Conservation (phyloP, 2,797 vertebrate genomes). For the Xiphorhynchus erythropygius region DNA sequence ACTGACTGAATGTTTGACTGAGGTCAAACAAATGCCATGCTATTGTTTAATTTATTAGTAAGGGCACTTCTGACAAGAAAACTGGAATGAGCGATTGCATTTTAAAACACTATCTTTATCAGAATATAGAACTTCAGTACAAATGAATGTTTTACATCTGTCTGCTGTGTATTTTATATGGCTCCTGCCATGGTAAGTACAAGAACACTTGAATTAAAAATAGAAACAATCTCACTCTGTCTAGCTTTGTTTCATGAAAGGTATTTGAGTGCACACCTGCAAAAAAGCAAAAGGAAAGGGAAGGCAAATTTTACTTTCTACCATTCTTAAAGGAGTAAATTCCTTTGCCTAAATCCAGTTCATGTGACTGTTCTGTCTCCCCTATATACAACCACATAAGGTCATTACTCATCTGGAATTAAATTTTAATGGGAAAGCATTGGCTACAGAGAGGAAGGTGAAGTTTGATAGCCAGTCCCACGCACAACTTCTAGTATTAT, state of each 20-base stretch:
- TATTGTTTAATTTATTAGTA: not conserved
- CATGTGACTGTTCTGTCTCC: not conserved
- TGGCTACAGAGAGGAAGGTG: not conserved
- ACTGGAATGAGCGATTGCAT: not conserved
- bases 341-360: constrained; percentile 19
- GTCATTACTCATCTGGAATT: not conserved
- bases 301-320: not conserved
- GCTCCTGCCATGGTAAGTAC: not conserved
- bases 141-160: not conserved
- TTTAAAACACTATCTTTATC: not conserved
- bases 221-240: not conserved
- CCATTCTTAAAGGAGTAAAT: not conserved
- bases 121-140: not conserved
- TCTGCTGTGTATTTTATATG: not conserved
- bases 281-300: not conserved
- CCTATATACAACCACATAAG: not conserved
- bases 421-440: not conserved
- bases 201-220: not conserved
- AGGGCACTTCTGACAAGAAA: not conserved
- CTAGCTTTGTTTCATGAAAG: not conserved
- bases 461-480: not conserved
- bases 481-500: not conserved
- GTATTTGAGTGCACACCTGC: not conserved
- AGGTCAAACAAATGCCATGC: not conserved
- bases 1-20: not conserved